These are phyloP conservation scores for Lacanobia wlatinum DNA, from an alignment of 2,888 invertebrate species.

Conservation along the genomic window DNA sequence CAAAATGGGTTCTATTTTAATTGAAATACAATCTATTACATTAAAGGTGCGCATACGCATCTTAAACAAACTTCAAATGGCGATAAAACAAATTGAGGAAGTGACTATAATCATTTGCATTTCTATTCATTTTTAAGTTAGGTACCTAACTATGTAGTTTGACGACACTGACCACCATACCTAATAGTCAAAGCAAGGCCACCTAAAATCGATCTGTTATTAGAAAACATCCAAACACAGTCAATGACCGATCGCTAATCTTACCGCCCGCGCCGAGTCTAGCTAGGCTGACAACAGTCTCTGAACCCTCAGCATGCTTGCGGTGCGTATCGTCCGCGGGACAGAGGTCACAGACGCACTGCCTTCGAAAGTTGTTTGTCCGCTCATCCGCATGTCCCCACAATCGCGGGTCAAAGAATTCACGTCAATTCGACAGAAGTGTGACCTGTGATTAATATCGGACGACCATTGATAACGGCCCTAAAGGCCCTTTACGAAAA, in stretches of 20 bases:
- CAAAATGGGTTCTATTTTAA: neutral
- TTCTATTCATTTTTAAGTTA: neutral
- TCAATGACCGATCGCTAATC: neutral
- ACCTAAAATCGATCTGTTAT: neutral
- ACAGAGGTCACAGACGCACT: constrained; percentile 70
- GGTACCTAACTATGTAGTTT: too few relatives aligned
- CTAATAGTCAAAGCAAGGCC: neutral
- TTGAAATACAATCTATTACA: neutral
- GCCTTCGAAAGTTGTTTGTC: constrained; percentile 79
- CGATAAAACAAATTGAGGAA: neutral
- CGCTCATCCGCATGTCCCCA: constrained; percentile 70
- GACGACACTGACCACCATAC: too few relatives aligned
- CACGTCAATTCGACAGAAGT: constrained; percentile 50
- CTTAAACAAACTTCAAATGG: neutral
- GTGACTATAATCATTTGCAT: neutral
- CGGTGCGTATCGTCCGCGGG: constrained; percentile 53
- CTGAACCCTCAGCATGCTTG: constrained; percentile 35
- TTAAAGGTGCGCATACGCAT: neutral
- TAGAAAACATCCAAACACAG: neutral
- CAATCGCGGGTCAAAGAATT: constrained; percentile 70
- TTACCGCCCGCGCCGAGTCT: neutral
- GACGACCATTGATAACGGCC: constrained; percentile 49
- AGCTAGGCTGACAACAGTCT: constrained; percentile 40
- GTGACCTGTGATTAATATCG: constrained; percentile 54
- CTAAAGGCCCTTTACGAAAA: constrained; percentile 42